Percentiles rank a stretch among this genome's conserved stretches.
Conservation (phyloP, 1,140 invertebrate genomes). For the Mylabris phalerata region DNA sequence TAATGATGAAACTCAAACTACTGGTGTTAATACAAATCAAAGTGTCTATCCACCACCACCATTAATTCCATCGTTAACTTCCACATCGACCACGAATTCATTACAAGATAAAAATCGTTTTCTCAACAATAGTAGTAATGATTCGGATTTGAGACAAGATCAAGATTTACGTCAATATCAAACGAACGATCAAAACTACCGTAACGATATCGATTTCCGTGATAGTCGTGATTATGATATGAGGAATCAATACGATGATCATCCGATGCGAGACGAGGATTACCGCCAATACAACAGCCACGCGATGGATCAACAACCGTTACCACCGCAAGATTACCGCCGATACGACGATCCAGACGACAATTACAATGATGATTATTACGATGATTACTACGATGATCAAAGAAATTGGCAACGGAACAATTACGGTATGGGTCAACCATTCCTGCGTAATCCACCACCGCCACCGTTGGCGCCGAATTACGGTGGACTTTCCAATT, state of each 20-base stretch:
- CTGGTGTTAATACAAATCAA: constrained; percentile 10
- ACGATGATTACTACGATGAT: constrained; percentile 22
- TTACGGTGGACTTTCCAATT: too few species aligned
- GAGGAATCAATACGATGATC: constrained; percentile 8
- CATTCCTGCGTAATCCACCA: too few species aligned
- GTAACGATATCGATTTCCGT: constrained; percentile 14
- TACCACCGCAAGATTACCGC: constrained; percentile 10
- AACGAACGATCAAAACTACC: not conserved
- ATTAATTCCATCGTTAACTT: not conserved
- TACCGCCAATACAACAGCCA: not conserved
- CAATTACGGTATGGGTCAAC: too few species aligned
- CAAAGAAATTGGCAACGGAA: constrained; percentile 22
- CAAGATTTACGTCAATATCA: not conserved
- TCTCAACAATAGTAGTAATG: not conserved
- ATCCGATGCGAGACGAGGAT: not conserved
- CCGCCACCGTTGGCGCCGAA: too few species aligned
- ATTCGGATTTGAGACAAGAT: not conserved
- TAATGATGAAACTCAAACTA: constrained; percentile 34
- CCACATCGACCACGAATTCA: not conserved
- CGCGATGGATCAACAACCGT: constrained; percentile 6
- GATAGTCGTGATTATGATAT: constrained; percentile 29
- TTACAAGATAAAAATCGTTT: not conserved
- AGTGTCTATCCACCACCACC: not conserved
- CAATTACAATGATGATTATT: constrained; percentile 13
- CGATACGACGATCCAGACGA: constrained; percentile 12